Evolutionary conservation across 2,888 invertebrate genomes (phyloP), one percentile per base, ranked within the genome.

Genomic region (Ornithoptera alexandrae): DNA sequence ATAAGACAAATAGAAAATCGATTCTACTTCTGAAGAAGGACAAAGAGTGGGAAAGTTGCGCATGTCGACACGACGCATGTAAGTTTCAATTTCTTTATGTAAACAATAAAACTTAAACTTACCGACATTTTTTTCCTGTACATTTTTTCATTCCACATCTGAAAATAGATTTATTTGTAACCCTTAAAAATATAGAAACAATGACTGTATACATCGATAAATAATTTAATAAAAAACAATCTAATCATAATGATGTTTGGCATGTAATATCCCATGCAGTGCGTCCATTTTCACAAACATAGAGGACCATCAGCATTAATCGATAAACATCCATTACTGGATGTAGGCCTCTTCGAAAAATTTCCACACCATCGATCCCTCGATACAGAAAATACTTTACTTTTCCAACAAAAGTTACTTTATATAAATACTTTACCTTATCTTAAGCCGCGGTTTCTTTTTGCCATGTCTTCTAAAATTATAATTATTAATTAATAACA

Each of bases 91-190:
- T 46, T 46, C 46, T 15, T 4, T 1, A 15, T 46, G 15, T 46
- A 46, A 53, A 53, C 15, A 53, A 53, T 53, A 53, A 53, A 53
- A n/a, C 15, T 65, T 73, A 57, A 56, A 79, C 86, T 77, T 74
- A 89, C 90, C 83, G 81, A 77, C 86, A 86, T 79, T 82, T 86
- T 73, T 81, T 87, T 70, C 76, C 83, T 2, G 70, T 77, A 70
- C 90, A 91, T 1, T 77, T 73, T 76, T 80, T 85, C 72, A 72
- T 82, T 30, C 73, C 74, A 69, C 89, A 88, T 65, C 89, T 90
- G 83, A 70, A 86, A 74, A 81, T 24, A 59, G 24, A n/a, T n/a
- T 12, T 53, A n/a, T 53, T 53, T n/a, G 4, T 46, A 53, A 18
- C 18, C 53, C 7, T 50, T n/a, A n/a, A 53, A 50, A n/a, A 5